A percentile compares a stretch with the other conserved stretches of the same genome.
These are phyloP conservation scores for Pygoscelis antarcticus DNA, from an alignment of 2,113 vertebrate genomes.

Conservation along the genomic window DNA sequence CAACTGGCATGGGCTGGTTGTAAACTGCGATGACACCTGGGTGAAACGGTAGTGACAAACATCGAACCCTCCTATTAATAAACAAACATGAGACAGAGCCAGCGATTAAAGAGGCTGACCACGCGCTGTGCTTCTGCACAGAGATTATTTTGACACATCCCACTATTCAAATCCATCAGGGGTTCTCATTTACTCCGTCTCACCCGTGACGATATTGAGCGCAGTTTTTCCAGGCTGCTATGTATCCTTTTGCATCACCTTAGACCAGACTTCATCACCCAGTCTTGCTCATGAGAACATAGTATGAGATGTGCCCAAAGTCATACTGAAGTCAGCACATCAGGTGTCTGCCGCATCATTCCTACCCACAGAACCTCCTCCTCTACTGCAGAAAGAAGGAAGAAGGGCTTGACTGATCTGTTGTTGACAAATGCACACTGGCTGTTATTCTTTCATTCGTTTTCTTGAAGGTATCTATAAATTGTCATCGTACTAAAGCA, in stretches of 20 bases:
- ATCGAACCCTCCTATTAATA: background rate
- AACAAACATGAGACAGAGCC: background rate
- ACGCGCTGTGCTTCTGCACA: background rate
- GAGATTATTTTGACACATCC: background rate
- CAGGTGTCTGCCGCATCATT: fast-evolving
- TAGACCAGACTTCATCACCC: too few species aligned
- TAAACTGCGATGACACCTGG: background rate
- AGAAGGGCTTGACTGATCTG: background rate
- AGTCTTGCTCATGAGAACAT: background rate
- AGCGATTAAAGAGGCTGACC: background rate
- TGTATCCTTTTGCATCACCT: background rate
- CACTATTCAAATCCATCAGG: background rate
- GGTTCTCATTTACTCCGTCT: background rate
- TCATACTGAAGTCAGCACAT: fast-evolving
- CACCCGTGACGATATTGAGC: too few species aligned
- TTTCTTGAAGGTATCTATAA: background rate
- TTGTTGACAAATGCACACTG: background rate
- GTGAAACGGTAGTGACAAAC: background rate
- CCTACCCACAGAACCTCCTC: background rate
- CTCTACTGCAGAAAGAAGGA: background rate
- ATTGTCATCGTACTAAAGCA: background rate
- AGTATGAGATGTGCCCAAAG: background rate
- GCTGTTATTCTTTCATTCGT: background rate
- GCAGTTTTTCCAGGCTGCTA: background rate
- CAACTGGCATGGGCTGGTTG: background rate